Conservation (phyloP, 1,140 invertebrate genomes). For the Trichomalopsis sarcophagae region DNA sequence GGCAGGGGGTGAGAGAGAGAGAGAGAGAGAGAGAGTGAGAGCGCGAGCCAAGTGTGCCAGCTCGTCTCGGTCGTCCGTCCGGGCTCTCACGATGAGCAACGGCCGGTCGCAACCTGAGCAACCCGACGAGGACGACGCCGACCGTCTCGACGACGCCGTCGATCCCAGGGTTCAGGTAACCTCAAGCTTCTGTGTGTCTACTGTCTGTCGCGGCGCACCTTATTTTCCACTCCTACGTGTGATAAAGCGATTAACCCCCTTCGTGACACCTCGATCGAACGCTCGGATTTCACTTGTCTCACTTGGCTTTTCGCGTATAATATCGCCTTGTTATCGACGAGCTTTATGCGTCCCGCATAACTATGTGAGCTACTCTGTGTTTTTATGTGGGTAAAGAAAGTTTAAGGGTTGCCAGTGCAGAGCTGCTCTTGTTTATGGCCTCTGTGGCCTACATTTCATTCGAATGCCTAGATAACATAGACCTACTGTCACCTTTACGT, state of each 20-base stretch:
- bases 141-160: slow-evolving; percentile 71
- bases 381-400: not conserved
- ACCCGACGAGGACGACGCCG: slow-evolving; percentile 66
- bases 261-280: not conserved
- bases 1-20: not conserved
- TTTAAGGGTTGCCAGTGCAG: slow-evolving; percentile 9
- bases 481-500: not conserved
- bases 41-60: not conserved
- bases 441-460: slow-evolving; percentile 21
- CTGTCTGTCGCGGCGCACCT: not conserved
- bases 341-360: not conserved
- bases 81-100: slow-evolving; percentile 35
- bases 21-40: no score
- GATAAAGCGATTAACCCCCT: slow-evolving; percentile 9
- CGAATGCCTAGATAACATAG: not conserved
- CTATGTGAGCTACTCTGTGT: not conserved
- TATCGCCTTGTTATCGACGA: not conserved
- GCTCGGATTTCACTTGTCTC: no score
- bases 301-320: no score
- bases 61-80: not conserved
- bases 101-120: slow-evolving; percentile 59
- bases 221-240: not conserved
- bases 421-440: slow-evolving; percentile 16
- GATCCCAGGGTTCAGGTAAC: slow-evolving; percentile 75
- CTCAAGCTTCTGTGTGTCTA: slow-evolving; percentile 11